Conservation (phyloP, 30 jellyfish, hydroid and myxozoan genomes). For the Chrysaora quinquecirrha region DNA sequence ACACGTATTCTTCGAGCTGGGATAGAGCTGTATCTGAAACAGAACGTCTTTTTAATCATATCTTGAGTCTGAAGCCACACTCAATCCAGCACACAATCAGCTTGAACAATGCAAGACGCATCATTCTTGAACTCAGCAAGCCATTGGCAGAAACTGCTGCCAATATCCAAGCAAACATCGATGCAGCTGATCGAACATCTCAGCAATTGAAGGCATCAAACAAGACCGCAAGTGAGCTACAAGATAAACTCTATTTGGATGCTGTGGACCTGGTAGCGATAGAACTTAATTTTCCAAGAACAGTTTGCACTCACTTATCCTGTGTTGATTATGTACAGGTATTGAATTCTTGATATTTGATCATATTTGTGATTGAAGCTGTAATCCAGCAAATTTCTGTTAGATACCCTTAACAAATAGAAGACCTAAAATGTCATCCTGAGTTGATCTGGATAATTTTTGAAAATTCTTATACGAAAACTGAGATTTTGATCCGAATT, state of each 20-base stretch:
- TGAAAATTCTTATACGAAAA: no score
- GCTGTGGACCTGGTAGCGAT: conserved; percentile 32
- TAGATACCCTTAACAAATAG: no score
- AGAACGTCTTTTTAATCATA: conserved; percentile 37
- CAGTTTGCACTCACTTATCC: conserved; percentile 50
- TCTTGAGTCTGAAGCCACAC: conserved; percentile 49
- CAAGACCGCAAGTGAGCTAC: conserved; percentile 55
- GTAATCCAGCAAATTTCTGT: no score
- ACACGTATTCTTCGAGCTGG: conserved; percentile 76
- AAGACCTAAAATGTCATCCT: no score
- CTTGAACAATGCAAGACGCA: conserved; percentile 55
- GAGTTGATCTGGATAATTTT: no score
- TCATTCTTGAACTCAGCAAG: conserved; percentile 61
- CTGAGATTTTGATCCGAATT: no score
- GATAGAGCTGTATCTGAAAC: conserved; percentile 65
- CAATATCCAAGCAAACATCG: conserved; percentile 45
- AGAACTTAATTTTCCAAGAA: conserved; percentile 43
- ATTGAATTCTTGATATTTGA: neutral
- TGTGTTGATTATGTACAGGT: conserved; percentile 67
- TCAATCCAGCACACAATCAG: conserved; percentile 54
- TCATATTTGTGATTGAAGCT: no score
- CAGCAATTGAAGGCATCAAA: conserved; percentile 42
- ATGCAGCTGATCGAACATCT: conserved; percentile 37
- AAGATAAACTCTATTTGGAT: conserved; percentile 39
- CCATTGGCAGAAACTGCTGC: conserved; percentile 70